Base-by-base conservation (phyloP, 2,113 vertebrate species). In the Pungitius pungitius region DNA sequence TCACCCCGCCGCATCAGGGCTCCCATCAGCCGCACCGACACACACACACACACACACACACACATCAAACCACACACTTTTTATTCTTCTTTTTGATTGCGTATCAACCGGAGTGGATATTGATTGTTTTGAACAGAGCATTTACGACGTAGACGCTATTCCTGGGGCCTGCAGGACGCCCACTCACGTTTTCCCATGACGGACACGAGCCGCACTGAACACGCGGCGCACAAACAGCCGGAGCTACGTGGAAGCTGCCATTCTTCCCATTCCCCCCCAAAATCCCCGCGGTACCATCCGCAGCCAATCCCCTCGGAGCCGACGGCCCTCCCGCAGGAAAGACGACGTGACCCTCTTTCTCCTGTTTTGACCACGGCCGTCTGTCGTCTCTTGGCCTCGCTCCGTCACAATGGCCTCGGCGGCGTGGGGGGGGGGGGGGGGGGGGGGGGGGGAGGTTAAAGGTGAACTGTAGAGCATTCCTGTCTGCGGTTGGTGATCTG, bases 71-170 rank as follows among this genome's bases (percentile, higher is more conserved):
- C 62, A 70, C 77, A 81, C 74, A 68, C 77, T 75, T 80, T 85
- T 52, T 49, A 9, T 51, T n/a, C n/a, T 49, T 8, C 1, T 51
- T 51, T 51, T 51, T 75, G 82, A 74, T 73, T 18, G 60, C 51
- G 81, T 70, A 57, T 52, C 72, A 77, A 81, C 58, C 73, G 35
- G 85, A 87, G 85, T 69, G 84, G 80, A 82, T 91, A 92, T 92
- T 85, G 91, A 92, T 92, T 77, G 83, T 83, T 90, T 91, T 92
- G 90, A 92, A 91, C 87, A 84, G 68, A 86, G 85, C 86, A 57
- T 91, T 91, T 92, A 92, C 61, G 78, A 84, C 87, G 56, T 79
- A 79, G 85, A 84, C 82, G 82, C 85, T 90, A 85, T 91, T 91
- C 86, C 85, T 75, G 70, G 86, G 82, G 87, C 81, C 77, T 56